These are phyloP conservation scores for Intellagama lesueurii DNA, from an alignment of 2,797 vertebrate genomes.

Conservation along the genomic window DNA sequence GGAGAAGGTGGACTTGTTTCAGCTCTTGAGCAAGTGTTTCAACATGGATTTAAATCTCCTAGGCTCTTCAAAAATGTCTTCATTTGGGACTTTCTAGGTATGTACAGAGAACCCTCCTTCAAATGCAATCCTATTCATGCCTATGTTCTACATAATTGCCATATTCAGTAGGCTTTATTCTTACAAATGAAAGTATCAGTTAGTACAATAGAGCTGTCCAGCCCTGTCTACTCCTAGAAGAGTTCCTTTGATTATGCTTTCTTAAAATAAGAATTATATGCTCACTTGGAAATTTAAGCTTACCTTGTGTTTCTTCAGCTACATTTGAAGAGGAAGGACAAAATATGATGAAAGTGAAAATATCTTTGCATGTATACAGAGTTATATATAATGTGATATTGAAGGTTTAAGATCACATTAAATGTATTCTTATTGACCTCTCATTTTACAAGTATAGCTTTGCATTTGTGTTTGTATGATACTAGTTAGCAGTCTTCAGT, in stretches of 20 bases:
- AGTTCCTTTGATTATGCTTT: neutral
- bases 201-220: neutral
- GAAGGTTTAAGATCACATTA: neutral
- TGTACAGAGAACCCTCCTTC: conserved; percentile 58
- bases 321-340: neutral
- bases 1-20: conserved; percentile 97
- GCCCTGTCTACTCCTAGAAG: neutral
- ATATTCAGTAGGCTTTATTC: neutral
- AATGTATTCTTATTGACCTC: neutral
- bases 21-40: conserved; percentile 97
- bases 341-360: neutral
- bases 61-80: conserved; percentile 99
- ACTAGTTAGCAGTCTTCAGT: neutral
- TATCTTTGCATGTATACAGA: neutral
- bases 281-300: neutral
- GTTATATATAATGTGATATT: neutral
- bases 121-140: neutral
- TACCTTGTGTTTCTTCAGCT: neutral
- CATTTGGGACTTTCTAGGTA: conserved; percentile 99
- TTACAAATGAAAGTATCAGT: neutral
- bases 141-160: neutral
- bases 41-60: conserved; percentile 96
- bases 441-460: neutral
- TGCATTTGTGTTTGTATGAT: neutral
- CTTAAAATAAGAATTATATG: neutral